These are phyloP conservation scores for Scaptomyza polygonia DNA, from an alignment of 2,888 invertebrate species.

Conservation along the genomic window DNA sequence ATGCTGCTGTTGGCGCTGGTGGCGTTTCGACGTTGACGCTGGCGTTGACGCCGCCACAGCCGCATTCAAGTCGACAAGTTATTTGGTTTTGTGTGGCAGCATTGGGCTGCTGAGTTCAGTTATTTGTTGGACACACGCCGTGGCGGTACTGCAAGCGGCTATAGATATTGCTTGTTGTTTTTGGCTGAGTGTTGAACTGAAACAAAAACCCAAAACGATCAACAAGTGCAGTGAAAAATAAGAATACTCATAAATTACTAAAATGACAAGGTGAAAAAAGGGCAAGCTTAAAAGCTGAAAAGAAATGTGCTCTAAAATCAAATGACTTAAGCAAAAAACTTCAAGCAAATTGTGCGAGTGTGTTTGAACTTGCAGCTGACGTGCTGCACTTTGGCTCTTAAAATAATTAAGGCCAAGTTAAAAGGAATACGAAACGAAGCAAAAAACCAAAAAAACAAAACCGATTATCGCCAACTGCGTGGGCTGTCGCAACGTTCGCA, in stretches of 20 bases:
- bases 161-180: conserved; percentile 48
- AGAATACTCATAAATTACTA: conserved; percentile 11
- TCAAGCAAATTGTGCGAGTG: conserved; percentile 8
- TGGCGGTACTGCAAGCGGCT: conserved; percentile 72
- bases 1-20: conserved; percentile 21
- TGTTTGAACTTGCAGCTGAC: conserved; percentile 27
- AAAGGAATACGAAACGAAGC: conserved; percentile 7
- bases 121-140: conserved; percentile 78
- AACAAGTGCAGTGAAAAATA: conserved; percentile 41
- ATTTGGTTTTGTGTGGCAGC: conserved; percentile 80
- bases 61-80: conserved; percentile 46
- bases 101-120: conserved; percentile 78
- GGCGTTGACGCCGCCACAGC: conserved; percentile 28
- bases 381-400: conserved; percentile 35
- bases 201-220: neutral
- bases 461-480: conserved; percentile 41
- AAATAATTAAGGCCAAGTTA: conserved; percentile 62
- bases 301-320: conserved; percentile 25
- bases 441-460: neutral
- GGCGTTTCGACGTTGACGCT: conserved; percentile 25
- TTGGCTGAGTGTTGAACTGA: conserved; percentile 30
- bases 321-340: conserved; percentile 73
- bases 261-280: conserved; percentile 34
- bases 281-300: conserved; percentile 24
- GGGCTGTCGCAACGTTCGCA: conserved; percentile 48